Percentiles rank a stretch among this genome's conserved stretches.
Conservation (phyloP, 2,888 invertebrate genomes). For the Harmothoe impar region DNA sequence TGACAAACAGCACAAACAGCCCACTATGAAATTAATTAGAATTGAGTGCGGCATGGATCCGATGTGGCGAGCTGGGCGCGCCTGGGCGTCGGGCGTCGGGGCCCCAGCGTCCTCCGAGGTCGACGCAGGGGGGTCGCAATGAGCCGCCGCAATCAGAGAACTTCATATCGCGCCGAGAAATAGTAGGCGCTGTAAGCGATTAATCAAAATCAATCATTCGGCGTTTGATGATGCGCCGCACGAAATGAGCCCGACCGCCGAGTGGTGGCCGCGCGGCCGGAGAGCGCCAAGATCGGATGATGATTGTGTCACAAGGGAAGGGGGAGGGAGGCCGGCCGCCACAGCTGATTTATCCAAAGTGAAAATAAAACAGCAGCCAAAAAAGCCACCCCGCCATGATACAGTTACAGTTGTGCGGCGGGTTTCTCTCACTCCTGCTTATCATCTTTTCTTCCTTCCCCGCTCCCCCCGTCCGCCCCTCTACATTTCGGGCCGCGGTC, state of each 20-base stretch:
- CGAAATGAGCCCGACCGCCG: constrained; percentile 46
- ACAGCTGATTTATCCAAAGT: constrained; percentile 47
- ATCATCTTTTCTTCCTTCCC: constrained; percentile 7
- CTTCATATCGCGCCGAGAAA: constrained; percentile 55
- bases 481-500: not conserved
- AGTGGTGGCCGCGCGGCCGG: not conserved
- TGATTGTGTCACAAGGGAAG: constrained; percentile 52
- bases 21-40: constrained; percentile 61
- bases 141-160: constrained; percentile 59
- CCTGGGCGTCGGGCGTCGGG: not conserved
- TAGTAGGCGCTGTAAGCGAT: constrained; percentile 59
- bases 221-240: constrained; percentile 58
- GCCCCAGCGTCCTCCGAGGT: not conserved
- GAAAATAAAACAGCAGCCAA: constrained; percentile 49
- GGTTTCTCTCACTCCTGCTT: not conserved
- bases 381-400: not conserved
- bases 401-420: constrained; percentile 33
- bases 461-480: not conserved
- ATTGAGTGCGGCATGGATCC: constrained; percentile 38
- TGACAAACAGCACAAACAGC: constrained; percentile 44
- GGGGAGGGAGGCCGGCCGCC: not conserved
- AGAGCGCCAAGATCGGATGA: constrained; percentile 49
- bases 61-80: constrained; percentile 36
- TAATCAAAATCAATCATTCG: constrained; percentile 61
- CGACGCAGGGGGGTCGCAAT: constrained; percentile 10